Base-by-base conservation (phyloP, 2,113 vertebrate species). In the Pangasianodon hypophthalmus region DNA sequence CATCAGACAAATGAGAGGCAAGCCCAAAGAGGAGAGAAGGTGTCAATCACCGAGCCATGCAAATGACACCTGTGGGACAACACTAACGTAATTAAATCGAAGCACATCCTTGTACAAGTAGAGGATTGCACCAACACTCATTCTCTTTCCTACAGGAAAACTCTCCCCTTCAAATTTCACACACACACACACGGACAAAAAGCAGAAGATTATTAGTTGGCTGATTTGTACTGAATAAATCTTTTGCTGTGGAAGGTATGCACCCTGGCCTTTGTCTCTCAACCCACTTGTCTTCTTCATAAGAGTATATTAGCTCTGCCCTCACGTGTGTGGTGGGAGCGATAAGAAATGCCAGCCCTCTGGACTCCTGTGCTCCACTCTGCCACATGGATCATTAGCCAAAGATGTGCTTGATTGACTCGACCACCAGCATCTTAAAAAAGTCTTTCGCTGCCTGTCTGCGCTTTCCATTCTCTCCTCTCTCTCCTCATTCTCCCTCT, bases 331-430 rank as follows among this genome's bases (percentile, higher is more conserved):
- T n/a, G 46, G 52, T 24, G 46, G 48, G 29, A 64, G 29, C 60
- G 90, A 62, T 88, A 56, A 91, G 89, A 92, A 92, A 50, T 85
- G 89, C 92, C 88, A 91, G 86, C 54, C 88, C 90, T 90, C 87
- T 85, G 89, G 90, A 89, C 85, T 90, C 89, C 90, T 92, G 85
- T 86, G 41, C 86, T 44, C 13, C 67, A 84, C 88, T 91, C 87
- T 48, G 90, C 46, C n/a, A 88, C 62, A 80, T 75, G 86, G 44
- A 86, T 92, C 93, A 94, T 93, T 84, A 94, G 93, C 88, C 91
- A 92, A 83, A 92, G 91, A 88, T 92, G 86, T 93, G 90, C 46
- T 88, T 91, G 92, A 93, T 29, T 92, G 92, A 93, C 86, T 93
- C 92, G 71, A 85, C 29, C 84, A 88, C 91, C 81, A 92, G 88